Evolutionary conservation across 2,797 vertebrate species (phyloP).

Genomic region (Xiphophorus birchmanni): DNA sequence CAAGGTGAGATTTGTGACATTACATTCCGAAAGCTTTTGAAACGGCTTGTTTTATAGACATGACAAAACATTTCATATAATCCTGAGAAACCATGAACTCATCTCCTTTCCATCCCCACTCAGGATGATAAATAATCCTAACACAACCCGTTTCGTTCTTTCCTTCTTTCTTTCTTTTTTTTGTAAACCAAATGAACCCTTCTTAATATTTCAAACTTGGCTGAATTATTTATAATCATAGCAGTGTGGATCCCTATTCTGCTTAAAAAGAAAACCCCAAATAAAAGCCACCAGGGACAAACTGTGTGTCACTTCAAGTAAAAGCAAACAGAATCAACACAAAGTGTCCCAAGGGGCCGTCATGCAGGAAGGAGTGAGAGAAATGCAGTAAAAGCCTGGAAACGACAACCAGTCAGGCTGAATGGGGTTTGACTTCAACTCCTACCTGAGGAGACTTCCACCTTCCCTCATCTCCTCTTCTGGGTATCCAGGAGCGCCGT

Average conservation of each 20-base stretch:
- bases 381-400: constrained; percentile 19
- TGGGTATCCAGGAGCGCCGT: constrained; percentile 69
- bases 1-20: too few relatives aligned
- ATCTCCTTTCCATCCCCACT: not conserved
- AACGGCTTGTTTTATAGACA: too few relatives aligned
- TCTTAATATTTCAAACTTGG: constrained; percentile 28
- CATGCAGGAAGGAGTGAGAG: constrained; percentile 21
- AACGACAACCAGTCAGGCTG: constrained; percentile 22
- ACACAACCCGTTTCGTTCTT: not conserved
- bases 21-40: too few relatives aligned
- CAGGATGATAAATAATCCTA: not conserved
- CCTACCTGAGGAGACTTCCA: constrained; percentile 94
- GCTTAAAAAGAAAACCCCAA: constrained; percentile 17
- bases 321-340: constrained; percentile 34
- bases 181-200: not conserved
- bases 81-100: not conserved
- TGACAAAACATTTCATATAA: too few relatives aligned
- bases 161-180: not conserved
- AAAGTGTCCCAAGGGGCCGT: not conserved
- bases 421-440: constrained; percentile 17
- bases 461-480: constrained; percentile 88
- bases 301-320: constrained; percentile 33
- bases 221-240: constrained; percentile 51
- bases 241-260: constrained; percentile 18
- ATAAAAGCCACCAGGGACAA: constrained; percentile 13